These are phyloP conservation scores for Drosophila baimaii DNA, from an alignment of 1,140 invertebrate species.

Conservation along the genomic window DNA sequence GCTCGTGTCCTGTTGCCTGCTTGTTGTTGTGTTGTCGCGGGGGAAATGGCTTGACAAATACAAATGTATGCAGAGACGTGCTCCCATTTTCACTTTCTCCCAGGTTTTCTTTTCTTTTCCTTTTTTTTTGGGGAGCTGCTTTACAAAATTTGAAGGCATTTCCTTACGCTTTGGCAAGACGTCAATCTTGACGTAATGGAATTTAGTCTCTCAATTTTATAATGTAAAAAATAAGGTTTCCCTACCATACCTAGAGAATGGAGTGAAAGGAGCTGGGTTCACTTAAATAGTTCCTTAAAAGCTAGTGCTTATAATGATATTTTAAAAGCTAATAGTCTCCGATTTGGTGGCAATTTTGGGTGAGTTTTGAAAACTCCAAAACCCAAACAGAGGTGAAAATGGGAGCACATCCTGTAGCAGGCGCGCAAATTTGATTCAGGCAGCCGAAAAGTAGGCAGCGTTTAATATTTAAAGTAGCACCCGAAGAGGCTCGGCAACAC, in stretches of 20 bases:
- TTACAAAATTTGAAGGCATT: not conserved
- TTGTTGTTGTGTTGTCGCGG: not conserved
- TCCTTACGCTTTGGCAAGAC: not conserved
- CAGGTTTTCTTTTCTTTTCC: no score
- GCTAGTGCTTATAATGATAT: no score
- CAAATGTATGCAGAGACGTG: constrained; percentile 33
- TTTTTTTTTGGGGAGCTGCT: not conserved
- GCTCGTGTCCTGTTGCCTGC: constrained; percentile 1
- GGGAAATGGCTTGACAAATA: constrained; percentile 68
- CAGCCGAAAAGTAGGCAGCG: constrained; percentile 59
- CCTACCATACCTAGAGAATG: not conserved
- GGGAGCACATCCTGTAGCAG: not conserved
- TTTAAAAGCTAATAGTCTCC: accelerated
- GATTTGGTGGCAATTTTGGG: not conserved
- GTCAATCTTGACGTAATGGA: not conserved
- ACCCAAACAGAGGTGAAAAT: not conserved
- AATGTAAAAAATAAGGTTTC: not conserved
- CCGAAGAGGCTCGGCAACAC: constrained; percentile 4
- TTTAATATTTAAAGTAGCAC: constrained; percentile 59
- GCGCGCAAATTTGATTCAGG: constrained; percentile 29
- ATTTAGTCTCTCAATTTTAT: not conserved
- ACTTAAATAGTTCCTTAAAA: no score
- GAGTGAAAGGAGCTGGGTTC: no score
- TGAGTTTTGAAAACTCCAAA: not conserved
- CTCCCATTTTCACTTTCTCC: constrained; percentile 31